phyloP scores from a whole-genome alignment of 1,140 invertebrate genomes.

The Archegozetes longisetosus region DNA sequence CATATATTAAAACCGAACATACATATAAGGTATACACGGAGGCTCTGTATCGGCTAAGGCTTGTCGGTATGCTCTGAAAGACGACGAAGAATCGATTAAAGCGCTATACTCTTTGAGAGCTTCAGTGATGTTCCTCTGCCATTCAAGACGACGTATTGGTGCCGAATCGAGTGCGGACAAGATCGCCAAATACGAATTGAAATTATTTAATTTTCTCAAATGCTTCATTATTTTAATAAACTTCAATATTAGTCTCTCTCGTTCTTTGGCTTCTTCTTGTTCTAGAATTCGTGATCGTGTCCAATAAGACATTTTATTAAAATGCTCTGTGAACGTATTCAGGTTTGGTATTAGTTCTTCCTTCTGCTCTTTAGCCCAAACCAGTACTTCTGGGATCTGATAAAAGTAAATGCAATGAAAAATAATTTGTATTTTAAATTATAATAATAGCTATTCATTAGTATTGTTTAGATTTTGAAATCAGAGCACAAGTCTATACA shows the following conservation, averaged over 20 bases:
- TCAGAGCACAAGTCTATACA: too few relatives aligned
- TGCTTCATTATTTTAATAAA: conserved; percentile 99
- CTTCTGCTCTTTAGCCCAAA: conserved; percentile 93
- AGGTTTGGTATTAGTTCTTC: conserved; percentile 92
- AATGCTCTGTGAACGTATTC: conserved; percentile 93
- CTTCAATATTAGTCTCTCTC: conserved; percentile 90
- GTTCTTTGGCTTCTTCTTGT: conserved; percentile 68
- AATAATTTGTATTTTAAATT: too few relatives aligned
- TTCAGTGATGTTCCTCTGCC: conserved; percentile 77
- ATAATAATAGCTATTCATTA: too few relatives aligned
- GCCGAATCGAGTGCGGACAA: conserved; percentile 91
- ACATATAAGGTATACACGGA: conserved; percentile 98
- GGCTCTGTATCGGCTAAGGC: conserved; percentile 83
- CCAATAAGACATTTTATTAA: conserved; percentile 99
- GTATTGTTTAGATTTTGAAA: too few relatives aligned
- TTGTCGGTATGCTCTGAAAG: conserved; percentile 84
- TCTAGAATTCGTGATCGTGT: conserved; percentile 59
- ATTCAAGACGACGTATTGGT: conserved; percentile 81
- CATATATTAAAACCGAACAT: too few relatives aligned
- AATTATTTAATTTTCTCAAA: conserved; percentile 90
- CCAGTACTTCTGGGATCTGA: conserved; percentile 68
- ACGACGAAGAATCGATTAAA: conserved; percentile 87
- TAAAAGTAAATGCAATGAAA: too few relatives aligned
- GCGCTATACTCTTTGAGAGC: conserved; percentile 69
- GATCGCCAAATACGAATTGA: conserved; percentile 92